Conservation (phyloP, 2,797 vertebrate species). For the Pseudochirops corinnae region DNA sequence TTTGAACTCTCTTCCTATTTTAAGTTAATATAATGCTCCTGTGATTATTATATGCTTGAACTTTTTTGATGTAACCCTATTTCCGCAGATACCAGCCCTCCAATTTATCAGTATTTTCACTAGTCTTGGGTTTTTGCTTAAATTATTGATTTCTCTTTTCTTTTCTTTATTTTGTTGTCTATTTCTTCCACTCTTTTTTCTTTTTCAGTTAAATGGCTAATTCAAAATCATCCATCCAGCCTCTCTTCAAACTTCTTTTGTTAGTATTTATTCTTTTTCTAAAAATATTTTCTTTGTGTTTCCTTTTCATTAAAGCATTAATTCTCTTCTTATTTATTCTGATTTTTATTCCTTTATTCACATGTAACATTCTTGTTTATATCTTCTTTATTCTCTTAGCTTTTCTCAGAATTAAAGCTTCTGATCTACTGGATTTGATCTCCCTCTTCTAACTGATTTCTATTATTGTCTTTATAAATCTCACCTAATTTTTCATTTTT, state of each 20-base stretch:
- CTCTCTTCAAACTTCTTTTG: neutral
- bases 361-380: neutral
- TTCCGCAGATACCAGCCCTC: neutral
- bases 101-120: neutral
- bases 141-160: neutral
- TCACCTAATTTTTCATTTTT: neutral
- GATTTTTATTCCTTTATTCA: neutral
- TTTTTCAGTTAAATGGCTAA: neutral
- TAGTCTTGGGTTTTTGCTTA: neutral
- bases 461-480: neutral
- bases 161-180: neutral
- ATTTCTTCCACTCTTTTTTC: neutral
- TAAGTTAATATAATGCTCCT: no score
- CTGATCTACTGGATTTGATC: neutral
- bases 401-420: neutral
- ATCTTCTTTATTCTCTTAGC: neutral
- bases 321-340: neutral
- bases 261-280: neutral
- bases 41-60: no score
- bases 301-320: neutral
- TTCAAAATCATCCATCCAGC: neutral
- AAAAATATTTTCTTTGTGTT: neutral
- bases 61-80: no score
- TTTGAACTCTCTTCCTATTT: no score
- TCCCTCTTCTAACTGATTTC: neutral